Evolutionary conservation across 2,888 invertebrate genomes (phyloP), one percentile per base, ranked within the genome.

Genomic region (Hyalella azteca): DNA sequence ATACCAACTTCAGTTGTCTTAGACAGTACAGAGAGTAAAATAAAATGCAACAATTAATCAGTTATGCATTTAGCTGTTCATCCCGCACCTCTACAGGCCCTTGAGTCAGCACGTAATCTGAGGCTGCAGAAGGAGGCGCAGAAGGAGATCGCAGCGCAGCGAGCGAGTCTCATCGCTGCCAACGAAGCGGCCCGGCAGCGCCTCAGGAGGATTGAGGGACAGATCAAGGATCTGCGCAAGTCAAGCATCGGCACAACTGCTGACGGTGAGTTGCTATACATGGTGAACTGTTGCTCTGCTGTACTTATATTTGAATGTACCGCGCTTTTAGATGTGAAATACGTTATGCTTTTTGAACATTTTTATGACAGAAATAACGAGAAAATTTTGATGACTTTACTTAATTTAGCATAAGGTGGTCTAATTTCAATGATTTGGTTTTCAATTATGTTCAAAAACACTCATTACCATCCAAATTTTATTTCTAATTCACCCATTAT

Each of bases 121-220:
- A 88, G 92, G 22, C 85, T 89, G 41, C 92, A 92, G 87, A 89
- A 89, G 81, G 92, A 92, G 83, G 87, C 90, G 73, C 90, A 91
- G 85, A 90, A 90, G 78, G 91, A 91, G 85, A 86, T 92, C 26
- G 88, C 87, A 5, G 87, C 89, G 60, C 92, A 92, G 86, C 90
- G 90, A 85, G 89, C 90, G 78, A 91, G 91, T 79, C 91, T 92
- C 86, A 88, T 89, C 41, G 88, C 88, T 83, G 87, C 88, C 54
- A 88, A 90, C 39, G 88, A 88, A 78, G 89, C 90, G 85, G 87
- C 89, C 9, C 90, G 91, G 78, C 90, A 91, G 86, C 88, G 89
- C 54, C 87, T 90, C 19, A 89, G 90, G 80, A 90, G 93, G 85
- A 87, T 94, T 60, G 92, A 93, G 86, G 90, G 92, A 85, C 93